These are phyloP conservation scores for Cyclura pinguis DNA, from an alignment of 2,797 vertebrate genomes.

Conservation along the genomic window DNA sequence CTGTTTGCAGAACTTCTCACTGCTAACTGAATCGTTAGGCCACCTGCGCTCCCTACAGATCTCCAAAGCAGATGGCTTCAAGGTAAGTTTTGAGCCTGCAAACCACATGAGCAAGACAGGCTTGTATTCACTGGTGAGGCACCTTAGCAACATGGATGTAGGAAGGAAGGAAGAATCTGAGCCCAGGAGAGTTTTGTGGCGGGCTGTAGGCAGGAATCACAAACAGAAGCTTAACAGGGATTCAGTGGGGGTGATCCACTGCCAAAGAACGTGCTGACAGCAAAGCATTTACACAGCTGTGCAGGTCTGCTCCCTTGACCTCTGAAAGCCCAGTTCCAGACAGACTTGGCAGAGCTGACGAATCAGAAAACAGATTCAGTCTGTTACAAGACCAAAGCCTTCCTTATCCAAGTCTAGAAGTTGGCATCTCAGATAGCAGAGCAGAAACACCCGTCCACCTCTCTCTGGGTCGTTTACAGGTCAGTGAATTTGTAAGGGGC, in stretches of 20 bases:
- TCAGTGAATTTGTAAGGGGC: not conserved
- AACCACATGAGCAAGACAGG: not conserved
- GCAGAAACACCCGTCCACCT: not conserved
- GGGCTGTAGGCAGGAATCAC: not conserved
- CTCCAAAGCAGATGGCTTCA: slow-evolving; percentile 34
- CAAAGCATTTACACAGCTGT: slow-evolving; percentile 20
- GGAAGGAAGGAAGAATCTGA: not conserved
- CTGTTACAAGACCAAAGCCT: not conserved
- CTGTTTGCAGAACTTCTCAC: slow-evolving; percentile 42
- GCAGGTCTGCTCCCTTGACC: not conserved
- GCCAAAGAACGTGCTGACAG: slow-evolving; percentile 1
- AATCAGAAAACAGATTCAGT: not conserved
- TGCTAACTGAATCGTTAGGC: slow-evolving; percentile 25
- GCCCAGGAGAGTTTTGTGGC: not conserved
- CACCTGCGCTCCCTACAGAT: slow-evolving; percentile 46
- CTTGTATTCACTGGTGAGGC: not conserved
- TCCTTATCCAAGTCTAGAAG: not conserved
- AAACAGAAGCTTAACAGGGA: slow-evolving; percentile 30
- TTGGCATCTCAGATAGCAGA: not conserved
- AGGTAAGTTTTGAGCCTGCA: slow-evolving; percentile 2
- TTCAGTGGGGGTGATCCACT: not conserved
- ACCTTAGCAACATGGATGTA: not conserved
- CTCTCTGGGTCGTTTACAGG: not conserved
- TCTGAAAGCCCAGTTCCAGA: slow-evolving; percentile 14
- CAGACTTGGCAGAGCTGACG: not conserved